Conservation (phyloP, 2,888 invertebrate species). For the Quadriops clusia region DNA sequence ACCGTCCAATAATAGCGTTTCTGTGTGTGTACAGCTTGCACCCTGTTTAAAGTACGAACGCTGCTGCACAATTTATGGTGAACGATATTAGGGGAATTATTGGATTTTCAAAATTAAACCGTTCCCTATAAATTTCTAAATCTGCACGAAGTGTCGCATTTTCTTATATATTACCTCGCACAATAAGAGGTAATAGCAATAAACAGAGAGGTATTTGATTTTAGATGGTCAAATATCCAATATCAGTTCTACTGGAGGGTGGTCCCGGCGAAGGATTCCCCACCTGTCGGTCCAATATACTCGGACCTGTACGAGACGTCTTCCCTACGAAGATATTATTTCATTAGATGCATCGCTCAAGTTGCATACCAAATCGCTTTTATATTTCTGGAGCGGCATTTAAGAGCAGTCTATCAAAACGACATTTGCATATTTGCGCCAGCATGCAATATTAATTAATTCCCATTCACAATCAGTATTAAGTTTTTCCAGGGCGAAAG, state of each 20-base stretch:
- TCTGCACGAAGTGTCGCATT: slow-evolving; percentile 17
- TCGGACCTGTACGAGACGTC: slow-evolving; percentile 17
- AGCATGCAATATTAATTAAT: too few relatives aligned
- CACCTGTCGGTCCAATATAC: slow-evolving; percentile 18
- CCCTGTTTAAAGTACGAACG: too few relatives aligned
- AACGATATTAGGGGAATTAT: slow-evolving; percentile 21
- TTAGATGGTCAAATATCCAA: slow-evolving; percentile 19
- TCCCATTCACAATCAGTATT: too few relatives aligned
- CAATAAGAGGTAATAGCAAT: slow-evolving; percentile 17
- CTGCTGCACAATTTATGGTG: slow-evolving; percentile 16
- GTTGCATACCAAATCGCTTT: slow-evolving; percentile 18
- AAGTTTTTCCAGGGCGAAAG: too few relatives aligned
- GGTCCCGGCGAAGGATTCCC: slow-evolving; percentile 13
- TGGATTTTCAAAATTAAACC: slow-evolving; percentile 20
- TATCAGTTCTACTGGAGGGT: slow-evolving; percentile 14
- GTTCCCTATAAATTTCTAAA: slow-evolving; percentile 17
- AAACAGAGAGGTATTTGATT: slow-evolving; percentile 16
- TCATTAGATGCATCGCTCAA: slow-evolving; percentile 18
- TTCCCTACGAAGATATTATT: slow-evolving; percentile 19
- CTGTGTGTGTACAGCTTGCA: slow-evolving; percentile 7
- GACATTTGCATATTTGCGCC: too few relatives aligned
- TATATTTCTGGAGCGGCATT: slow-evolving; percentile 17
- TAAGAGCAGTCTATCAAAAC: too few relatives aligned
- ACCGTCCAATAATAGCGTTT: slow-evolving; percentile 9
- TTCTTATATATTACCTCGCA: slow-evolving; percentile 17